Evolutionary conservation across 2,888 invertebrate species (phyloP).

Genomic region (Caenorhabditis sinica): DNA sequence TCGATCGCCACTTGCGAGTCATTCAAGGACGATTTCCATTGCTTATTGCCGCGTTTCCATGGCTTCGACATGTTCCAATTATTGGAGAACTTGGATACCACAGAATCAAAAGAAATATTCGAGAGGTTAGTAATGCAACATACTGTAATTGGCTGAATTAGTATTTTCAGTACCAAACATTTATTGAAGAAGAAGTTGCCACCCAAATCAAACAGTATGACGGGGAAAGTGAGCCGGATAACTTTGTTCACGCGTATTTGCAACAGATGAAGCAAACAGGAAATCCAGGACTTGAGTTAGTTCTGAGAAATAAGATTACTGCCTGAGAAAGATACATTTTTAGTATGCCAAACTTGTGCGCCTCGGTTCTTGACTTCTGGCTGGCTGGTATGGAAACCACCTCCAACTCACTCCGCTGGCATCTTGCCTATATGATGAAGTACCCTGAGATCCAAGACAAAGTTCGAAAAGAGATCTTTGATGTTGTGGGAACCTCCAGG

Average conservation of each 20-base stretch:
- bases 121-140: conserved; percentile 22
- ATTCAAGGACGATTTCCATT: conserved; percentile 11
- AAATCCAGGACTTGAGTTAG: conserved; percentile 42
- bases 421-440: conserved; percentile 63
- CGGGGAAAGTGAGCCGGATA: conserved; percentile 60
- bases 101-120: conserved; percentile 29
- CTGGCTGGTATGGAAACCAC: conserved; percentile 78
- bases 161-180: conserved; percentile 25
- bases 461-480: conserved; percentile 65
- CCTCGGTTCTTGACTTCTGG: conserved; percentile 70
- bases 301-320: too few species aligned
- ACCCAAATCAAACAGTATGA: conserved; percentile 55
- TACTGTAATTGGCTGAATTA: too few species aligned
- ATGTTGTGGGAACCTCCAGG: conserved; percentile 64
- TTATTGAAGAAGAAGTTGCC: conserved; percentile 48
- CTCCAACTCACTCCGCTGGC: conserved; percentile 72
- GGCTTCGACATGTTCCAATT: conserved; percentile 58
- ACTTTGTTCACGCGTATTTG: conserved; percentile 69
- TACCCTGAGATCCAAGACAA: conserved; percentile 60
- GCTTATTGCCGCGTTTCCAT: conserved; percentile 44
- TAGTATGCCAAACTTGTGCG: conserved; percentile 47
- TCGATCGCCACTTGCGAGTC: conserved; percentile 30
- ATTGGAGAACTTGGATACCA: conserved; percentile 55
- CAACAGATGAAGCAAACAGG: conserved; percentile 48
- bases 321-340: not conserved